These are phyloP conservation scores for Lamellibrachia columna DNA, from an alignment of 2,888 invertebrate species.

Conservation along the genomic window DNA sequence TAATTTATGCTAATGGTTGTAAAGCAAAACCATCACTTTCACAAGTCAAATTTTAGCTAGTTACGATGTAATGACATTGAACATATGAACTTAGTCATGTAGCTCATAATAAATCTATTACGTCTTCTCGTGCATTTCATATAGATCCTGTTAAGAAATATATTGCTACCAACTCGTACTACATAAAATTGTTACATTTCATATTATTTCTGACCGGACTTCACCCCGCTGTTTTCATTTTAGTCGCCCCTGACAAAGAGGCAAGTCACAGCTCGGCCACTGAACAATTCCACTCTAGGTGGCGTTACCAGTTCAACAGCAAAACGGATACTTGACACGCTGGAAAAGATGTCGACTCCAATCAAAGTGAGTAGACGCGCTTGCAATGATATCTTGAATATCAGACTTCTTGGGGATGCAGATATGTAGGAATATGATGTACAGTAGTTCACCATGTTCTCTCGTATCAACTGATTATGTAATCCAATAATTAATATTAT, in stretches of 20 bases:
- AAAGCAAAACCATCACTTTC: too few relatives aligned
- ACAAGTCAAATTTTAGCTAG: too few relatives aligned
- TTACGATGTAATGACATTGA: too few relatives aligned
- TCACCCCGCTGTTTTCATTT: not conserved
- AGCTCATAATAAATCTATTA: not conserved
- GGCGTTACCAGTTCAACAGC: conserved; percentile 77
- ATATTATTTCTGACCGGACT: not conserved
- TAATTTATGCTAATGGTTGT: too few relatives aligned
- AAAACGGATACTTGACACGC: conserved; percentile 79
- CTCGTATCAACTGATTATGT: too few relatives aligned
- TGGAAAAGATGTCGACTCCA: conserved; percentile 85
- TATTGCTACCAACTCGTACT: too few relatives aligned
- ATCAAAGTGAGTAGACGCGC: conserved; percentile 66
- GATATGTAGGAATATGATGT: not conserved
- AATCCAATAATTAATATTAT: too few relatives aligned
- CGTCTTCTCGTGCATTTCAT: not conserved
- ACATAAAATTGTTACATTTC: not conserved
- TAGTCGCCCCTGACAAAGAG: conserved; percentile 46
- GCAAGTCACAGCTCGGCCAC: conserved; percentile 60
- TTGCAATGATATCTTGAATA: not conserved
- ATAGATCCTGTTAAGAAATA: too few relatives aligned
- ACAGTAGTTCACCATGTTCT: too few relatives aligned
- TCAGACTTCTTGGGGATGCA: not conserved
- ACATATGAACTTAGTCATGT: too few relatives aligned
- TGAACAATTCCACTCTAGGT: conserved; percentile 50